Conservation (phyloP, 2,797 vertebrate species). For the Pitangus sulphuratus region DNA sequence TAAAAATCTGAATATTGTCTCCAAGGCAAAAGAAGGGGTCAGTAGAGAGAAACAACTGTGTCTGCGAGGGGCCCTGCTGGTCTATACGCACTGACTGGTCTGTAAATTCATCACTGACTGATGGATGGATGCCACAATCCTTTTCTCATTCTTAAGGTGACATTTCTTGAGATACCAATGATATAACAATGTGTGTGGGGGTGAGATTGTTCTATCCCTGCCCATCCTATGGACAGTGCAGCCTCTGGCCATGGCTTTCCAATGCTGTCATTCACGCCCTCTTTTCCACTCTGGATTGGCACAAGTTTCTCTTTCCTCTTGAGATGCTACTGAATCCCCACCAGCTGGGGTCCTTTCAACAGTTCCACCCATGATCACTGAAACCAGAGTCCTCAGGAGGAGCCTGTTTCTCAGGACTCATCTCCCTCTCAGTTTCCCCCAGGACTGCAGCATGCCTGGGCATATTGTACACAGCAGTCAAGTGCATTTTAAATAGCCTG, state of each 20-base stretch:
- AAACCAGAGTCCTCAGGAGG: not conserved
- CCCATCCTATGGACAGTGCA: not conserved
- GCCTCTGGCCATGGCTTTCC: not conserved
- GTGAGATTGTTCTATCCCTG: not conserved
- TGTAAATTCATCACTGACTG: not conserved
- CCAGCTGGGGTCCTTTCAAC: not conserved
- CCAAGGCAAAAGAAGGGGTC: not conserved
- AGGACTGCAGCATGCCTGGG: not conserved
- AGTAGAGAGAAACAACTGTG: not conserved
- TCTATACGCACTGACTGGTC: not conserved
- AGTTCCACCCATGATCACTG: not conserved
- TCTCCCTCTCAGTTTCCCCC: not conserved
- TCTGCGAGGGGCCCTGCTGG: not conserved
- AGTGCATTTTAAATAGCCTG: not conserved
- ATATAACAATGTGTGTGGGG: rapidly evolving
- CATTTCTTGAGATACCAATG: not conserved
- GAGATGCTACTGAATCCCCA: not conserved
- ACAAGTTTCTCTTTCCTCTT: not conserved
- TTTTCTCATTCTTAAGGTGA: not conserved
- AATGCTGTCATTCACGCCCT: not conserved
- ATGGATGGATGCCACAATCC: not conserved
- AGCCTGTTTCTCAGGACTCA: not conserved
- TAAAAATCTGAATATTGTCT: slow-evolving; percentile 18
- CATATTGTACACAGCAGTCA: not conserved
- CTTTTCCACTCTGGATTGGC: not conserved